A percentile compares a stretch with the other conserved stretches of the same genome.
phyloP scores from a whole-genome alignment of 1,140 invertebrate genomes.

The Ylistrum balloti region DNA sequence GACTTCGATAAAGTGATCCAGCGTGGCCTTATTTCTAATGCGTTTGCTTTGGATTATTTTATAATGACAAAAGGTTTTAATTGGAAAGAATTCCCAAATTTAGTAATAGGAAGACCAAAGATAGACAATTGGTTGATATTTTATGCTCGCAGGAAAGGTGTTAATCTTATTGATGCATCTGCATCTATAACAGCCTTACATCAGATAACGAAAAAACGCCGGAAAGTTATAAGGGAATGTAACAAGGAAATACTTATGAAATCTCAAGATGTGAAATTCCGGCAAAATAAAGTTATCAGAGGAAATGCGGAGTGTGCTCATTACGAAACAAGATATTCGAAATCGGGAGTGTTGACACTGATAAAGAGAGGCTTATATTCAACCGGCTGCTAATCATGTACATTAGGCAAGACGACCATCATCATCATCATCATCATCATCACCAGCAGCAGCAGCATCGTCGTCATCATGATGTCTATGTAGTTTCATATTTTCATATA shows the following conservation, averaged over 20 bases:
- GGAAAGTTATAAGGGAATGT: conserved; percentile 33
- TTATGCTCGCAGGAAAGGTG: conserved; percentile 24
- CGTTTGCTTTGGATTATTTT: conserved; percentile 56
- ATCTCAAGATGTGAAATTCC: background rate
- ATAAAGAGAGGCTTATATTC: conserved; percentile 8
- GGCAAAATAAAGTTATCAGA: background rate
- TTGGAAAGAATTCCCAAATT: conserved; percentile 47
- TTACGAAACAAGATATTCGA: conserved; percentile 46
- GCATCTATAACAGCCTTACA: conserved; percentile 47
- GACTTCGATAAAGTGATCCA: background rate
- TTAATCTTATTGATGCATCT: conserved; percentile 47
- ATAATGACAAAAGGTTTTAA: conserved; percentile 39
- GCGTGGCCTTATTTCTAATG: background rate
- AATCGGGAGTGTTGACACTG: background rate
- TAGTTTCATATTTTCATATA: too few relatives aligned
- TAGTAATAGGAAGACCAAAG: conserved; percentile 50
- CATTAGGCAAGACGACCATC: too few relatives aligned
- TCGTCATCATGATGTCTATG: too few relatives aligned
- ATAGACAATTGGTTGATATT: conserved; percentile 52
- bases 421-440: too few relatives aligned
- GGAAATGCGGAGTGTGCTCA: conserved; percentile 53
- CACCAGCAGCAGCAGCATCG: too few relatives aligned
- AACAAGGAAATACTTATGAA: conserved; percentile 49
- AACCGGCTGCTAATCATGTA: too few relatives aligned
- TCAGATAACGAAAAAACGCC: conserved; percentile 51